Conservation (phyloP, 2,113 vertebrate species). For the Orthonyx spaldingii region DNA sequence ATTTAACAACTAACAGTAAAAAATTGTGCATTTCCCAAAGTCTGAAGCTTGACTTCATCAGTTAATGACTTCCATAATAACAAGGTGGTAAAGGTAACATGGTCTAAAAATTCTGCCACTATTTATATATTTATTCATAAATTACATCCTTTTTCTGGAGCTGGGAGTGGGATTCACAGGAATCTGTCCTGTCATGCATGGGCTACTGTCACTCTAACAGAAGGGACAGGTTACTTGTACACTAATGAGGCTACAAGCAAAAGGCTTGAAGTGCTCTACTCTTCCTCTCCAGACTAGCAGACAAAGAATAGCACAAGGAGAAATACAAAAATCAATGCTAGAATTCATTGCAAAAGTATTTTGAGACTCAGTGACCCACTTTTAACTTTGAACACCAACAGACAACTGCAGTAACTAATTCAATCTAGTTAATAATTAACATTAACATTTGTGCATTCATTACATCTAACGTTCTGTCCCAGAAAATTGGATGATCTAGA, state of each 20-base stretch:
- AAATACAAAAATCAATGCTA: background rate
- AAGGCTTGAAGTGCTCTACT: background rate
- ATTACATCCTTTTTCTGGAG: background rate
- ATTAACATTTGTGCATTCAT: background rate
- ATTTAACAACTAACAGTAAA: background rate
- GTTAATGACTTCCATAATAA: background rate
- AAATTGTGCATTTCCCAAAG: background rate
- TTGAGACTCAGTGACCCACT: conserved; percentile 11
- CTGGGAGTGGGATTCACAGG: background rate
- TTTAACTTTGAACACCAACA: conserved; percentile 12
- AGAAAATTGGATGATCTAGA: conserved; percentile 15
- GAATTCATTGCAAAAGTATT: background rate
- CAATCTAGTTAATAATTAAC: conserved; percentile 50
- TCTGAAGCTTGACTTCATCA: background rate
- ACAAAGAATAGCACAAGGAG: background rate
- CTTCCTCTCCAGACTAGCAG: background rate
- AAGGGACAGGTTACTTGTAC: background rate
- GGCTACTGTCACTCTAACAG: background rate
- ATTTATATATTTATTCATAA: background rate
- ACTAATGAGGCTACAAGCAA: background rate
- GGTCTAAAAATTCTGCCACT: background rate
- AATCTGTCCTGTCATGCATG: background rate
- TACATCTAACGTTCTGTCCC: background rate
- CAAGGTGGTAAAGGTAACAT: background rate
- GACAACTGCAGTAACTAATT: background rate